Percentiles rank a stretch among this genome's conserved stretches.
These are phyloP conservation scores for Tragopan temminckii DNA, from an alignment of 2,797 vertebrate species.

Conservation along the genomic window DNA sequence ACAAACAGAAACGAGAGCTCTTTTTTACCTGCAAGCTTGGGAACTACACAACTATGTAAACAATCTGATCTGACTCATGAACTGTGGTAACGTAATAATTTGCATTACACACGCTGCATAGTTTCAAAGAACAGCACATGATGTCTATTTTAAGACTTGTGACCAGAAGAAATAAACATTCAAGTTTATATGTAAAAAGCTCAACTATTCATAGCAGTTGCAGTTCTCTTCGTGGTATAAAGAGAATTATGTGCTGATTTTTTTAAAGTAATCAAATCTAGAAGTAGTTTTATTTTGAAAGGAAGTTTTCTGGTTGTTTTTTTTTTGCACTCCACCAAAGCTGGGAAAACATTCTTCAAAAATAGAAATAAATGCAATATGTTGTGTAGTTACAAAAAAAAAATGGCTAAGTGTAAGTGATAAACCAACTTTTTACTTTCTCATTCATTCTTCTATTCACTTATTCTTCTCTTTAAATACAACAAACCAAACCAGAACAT, in stretches of 20 bases:
- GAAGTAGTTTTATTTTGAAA: not conserved
- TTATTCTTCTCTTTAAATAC: not conserved
- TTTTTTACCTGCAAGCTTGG: not conserved
- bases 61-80: not conserved
- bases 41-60: not conserved
- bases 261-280: not conserved
- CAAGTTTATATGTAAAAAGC: conserved; percentile 40
- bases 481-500: not conserved
- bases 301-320: not conserved
- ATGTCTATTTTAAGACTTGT: conserved; percentile 65
- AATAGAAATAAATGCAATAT: not conserved
- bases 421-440: not conserved
- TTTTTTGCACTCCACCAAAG: not conserved
- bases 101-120: conserved; percentile 4
- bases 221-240: not conserved
- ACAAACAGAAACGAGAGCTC: not conserved
- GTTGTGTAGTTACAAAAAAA: not conserved
- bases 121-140: conserved; percentile 45
- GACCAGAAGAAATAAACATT: conserved; percentile 62
- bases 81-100: not conserved
- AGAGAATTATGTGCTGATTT: not conserved
- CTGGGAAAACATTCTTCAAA: not conserved
- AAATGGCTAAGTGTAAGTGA: not conserved
- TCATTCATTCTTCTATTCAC: not conserved
- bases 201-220: conserved; percentile 23